Conservation (phyloP, 2,888 invertebrate species). For the Entomobrya multifasciata region DNA sequence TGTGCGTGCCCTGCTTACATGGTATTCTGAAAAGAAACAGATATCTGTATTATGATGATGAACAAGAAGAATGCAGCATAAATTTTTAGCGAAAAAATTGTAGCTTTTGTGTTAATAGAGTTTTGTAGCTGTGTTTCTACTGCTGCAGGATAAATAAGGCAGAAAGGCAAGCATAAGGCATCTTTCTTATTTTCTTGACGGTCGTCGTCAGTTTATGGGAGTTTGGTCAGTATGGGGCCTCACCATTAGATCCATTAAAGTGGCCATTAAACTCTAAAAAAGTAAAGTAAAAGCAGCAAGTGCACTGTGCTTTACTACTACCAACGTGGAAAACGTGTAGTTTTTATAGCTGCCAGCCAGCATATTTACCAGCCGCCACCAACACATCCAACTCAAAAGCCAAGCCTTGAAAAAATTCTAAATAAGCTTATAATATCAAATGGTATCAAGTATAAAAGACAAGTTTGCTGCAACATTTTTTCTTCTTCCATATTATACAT, state of each 20-base stretch:
- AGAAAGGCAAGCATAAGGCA: not conserved
- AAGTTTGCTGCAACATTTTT: conserved; percentile 8
- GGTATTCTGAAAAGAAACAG: too few species aligned
- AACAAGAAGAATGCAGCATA: conserved; percentile 18
- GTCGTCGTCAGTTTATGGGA: conserved; percentile 68
- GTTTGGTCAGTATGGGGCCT: conserved; percentile 71
- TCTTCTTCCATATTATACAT: not conserved
- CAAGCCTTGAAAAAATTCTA: conserved; percentile 20
- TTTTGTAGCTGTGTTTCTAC: too few species aligned
- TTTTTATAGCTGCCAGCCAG: conserved; percentile 62
- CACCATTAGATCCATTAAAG: conserved; percentile 71
- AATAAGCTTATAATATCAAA: not conserved
- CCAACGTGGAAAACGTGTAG: conserved; percentile 22
- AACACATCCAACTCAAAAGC: not conserved
- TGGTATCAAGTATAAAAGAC: not conserved
- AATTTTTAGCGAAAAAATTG: conserved; percentile 24
- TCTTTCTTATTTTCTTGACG: not conserved
- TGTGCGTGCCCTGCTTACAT: too few species aligned
- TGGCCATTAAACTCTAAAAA: conserved; percentile 68
- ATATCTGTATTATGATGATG: not conserved
- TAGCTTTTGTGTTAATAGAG: conserved; percentile 32
- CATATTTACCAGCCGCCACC: conserved; percentile 6
- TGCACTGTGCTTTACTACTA: not conserved
- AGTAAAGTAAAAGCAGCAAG: conserved; percentile 61
- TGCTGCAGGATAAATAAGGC: not conserved